Base-by-base conservation (phyloP, 2,888 invertebrate species). In the Parochlus steinenii region DNA sequence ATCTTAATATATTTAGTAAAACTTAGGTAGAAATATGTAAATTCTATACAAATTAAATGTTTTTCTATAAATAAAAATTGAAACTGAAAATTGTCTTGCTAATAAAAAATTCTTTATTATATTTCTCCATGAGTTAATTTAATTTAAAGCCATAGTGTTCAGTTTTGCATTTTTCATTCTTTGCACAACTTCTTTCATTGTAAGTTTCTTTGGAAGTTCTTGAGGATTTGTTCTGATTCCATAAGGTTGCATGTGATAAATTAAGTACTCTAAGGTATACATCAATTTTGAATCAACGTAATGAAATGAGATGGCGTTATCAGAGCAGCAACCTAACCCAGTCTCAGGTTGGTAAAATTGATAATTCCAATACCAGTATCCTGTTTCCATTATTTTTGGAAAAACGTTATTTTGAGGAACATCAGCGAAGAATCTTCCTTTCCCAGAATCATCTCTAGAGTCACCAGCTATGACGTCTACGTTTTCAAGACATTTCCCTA, bases 391-490 rank as follows among this genome's bases (percentile, higher is more conserved):
- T 6, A 11, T 16, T 6, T 5, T 5, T 12, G 18, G 10, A 6
- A 31, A 18, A 19, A n/a, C n/a, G n/a, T 31, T 18, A 15, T 29
- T 10, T 7, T n/a, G 5, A 5, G 12, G 5, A 11, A n/a, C 25
- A 25, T 6, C 25, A 11, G 25, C 11, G n/a, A 25, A 25, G 11
- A 15, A 17, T 6, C 31, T 12, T 19, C 20, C 20, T 16, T 31
- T 18, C 6, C 20, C 20, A 11, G n/a, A 10, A 5, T 18, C 17
- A 31, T 31, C 31, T 7, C 31, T 11, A 6, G n/a, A n/a, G n/a
- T 93, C 93, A 45, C 81, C 83, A 1, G 90, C 89, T 34, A 64
- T 63, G 0, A 97, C 93, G 0, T 81, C 80, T 2, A 92, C 71
- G 39, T 71, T 75, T 47, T 80, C 77, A 44, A 98, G 55, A 50